These are phyloP conservation scores for Saturnia japonica DNA, from an alignment of 2,888 invertebrate genomes.

Conservation along the genomic window DNA sequence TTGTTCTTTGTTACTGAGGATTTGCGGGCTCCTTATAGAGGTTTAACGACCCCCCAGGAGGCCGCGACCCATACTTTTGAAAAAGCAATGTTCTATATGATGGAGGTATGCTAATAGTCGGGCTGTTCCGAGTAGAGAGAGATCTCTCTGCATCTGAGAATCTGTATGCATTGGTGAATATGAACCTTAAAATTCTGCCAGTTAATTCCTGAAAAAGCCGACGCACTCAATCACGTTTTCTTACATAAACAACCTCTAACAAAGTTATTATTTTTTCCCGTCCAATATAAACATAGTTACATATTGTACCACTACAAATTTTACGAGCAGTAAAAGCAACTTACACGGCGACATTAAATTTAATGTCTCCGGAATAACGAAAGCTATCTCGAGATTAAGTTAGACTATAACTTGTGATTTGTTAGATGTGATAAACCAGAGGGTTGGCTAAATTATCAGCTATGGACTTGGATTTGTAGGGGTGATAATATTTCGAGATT, in stretches of 20 bases:
- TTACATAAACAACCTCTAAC: background rate
- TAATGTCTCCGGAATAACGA: constrained; percentile 11
- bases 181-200: background rate
- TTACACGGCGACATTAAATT: constrained; percentile 8
- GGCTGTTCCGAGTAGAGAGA: no score
- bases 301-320: constrained; percentile 4
- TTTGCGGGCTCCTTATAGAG: no score
- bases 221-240: background rate
- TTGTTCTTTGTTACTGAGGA: no score
- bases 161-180: no score
- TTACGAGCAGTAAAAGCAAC: constrained; percentile 10
- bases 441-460: background rate
- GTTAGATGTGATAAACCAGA: background rate
- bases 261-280: constrained; percentile 7
- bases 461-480: background rate
- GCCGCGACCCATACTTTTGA: no score
- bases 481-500: no score
- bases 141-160: no score
- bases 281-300: background rate
- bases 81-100: no score
- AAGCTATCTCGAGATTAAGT: constrained; percentile 13
- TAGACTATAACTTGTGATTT: constrained; percentile 9
- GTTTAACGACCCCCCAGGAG: no score
- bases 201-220: background rate
- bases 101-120: no score